These are phyloP conservation scores for Netelia inedita DNA, from an alignment of 2,888 invertebrate species.

Conservation along the genomic window DNA sequence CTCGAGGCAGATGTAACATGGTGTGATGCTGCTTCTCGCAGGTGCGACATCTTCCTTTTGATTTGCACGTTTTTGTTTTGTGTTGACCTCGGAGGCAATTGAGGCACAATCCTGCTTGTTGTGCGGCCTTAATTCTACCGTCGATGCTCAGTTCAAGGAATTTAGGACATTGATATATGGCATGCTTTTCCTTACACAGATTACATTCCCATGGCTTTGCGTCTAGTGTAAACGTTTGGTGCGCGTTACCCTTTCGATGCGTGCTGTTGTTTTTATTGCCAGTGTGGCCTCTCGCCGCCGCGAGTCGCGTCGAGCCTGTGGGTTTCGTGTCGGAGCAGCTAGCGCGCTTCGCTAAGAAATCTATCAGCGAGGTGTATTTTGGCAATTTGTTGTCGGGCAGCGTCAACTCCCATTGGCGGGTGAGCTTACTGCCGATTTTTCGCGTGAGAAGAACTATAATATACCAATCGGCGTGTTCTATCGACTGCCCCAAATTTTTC, in stretches of 20 bases:
- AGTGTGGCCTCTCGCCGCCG: not conserved
- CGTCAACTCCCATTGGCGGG: slow-evolving; percentile 56
- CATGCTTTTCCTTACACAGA: not conserved
- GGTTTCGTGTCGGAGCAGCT: slow-evolving; percentile 42
- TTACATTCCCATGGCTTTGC: not conserved
- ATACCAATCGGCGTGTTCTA: slow-evolving; percentile 34
- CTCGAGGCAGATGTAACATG: slow-evolving; percentile 10
- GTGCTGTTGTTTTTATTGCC: not conserved
- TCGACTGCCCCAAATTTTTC: slow-evolving; percentile 35
- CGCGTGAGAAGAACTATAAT: slow-evolving; percentile 28
- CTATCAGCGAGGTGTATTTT: slow-evolving; percentile 27
- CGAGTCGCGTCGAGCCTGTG: not conserved
- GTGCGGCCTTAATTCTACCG: slow-evolving; percentile 36
- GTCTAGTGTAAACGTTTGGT: not conserved
- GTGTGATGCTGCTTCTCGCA: slow-evolving; percentile 53
- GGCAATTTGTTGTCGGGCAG: slow-evolving; percentile 59
- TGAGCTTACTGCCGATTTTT: slow-evolving; percentile 38
- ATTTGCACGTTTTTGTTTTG: slow-evolving; percentile 4
- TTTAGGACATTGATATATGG: slow-evolving; percentile 5
- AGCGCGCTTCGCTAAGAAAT: slow-evolving; percentile 58
- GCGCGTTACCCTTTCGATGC: not conserved
- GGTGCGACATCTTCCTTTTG: slow-evolving; percentile 30
- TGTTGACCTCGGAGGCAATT: slow-evolving; percentile 41
- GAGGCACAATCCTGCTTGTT: slow-evolving; percentile 30
- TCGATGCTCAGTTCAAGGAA: slow-evolving; percentile 22